Conservation (phyloP, 92 coral and sea anemone genomes). For the Ricordea florida region DNA sequence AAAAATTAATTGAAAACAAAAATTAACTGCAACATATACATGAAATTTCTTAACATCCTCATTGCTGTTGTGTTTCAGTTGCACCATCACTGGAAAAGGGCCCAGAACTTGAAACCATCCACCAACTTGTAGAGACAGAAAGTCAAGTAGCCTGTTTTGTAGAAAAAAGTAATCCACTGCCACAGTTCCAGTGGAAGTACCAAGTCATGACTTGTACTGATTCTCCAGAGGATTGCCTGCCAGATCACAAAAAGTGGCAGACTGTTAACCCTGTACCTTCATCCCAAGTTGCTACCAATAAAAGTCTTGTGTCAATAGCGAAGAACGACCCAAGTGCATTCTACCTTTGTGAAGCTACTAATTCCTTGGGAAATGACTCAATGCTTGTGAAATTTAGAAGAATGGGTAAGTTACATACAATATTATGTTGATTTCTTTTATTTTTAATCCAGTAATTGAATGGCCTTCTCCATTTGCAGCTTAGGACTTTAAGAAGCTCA, state of each 20-base stretch:
- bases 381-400: constrained; percentile 41
- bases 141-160: constrained; percentile 27
- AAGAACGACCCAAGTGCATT: constrained; percentile 18
- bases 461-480: not conserved
- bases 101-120: no score
- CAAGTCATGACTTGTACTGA: constrained; percentile 1
- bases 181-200: constrained; percentile 56
- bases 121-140: constrained; percentile 5
- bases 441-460: not conserved
- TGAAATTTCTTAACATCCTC: no score
- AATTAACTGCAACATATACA: no score
- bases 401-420: constrained; percentile 58
- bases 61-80: no score
- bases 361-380: constrained; percentile 57
- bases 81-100: no score
- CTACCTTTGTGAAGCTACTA: constrained; percentile 70
- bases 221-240: constrained; percentile 14
- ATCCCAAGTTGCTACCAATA: no score
- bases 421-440: not conserved
- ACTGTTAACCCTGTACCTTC: no score
- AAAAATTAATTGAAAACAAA: no score
- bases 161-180: constrained; percentile 49
- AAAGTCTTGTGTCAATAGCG: constrained; percentile 41
- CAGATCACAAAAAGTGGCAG: constrained; percentile 17
- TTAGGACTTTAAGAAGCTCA: no score